Base-by-base conservation (phyloP, 2,888 invertebrate genomes). In the Chirona hameri region DNA sequence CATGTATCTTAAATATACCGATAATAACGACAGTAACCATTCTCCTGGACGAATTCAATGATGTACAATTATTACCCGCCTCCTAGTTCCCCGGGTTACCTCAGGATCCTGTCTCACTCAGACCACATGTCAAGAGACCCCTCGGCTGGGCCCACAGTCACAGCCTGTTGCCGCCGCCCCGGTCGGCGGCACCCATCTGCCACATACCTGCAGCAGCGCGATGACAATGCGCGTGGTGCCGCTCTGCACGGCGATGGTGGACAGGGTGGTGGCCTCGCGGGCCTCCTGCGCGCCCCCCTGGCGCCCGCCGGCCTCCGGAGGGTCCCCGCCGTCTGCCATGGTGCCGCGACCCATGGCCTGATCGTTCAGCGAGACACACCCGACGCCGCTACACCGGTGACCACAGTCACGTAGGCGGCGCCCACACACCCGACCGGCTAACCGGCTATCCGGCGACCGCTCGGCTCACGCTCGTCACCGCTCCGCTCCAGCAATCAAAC, bases 201-300 rank as follows among this genome's bases (percentile, higher is more conserved):
- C 83, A 57, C 92, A 89, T 92, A 96, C 96, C 92, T 95, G 93
- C 86, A 96, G 90, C 85, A 96, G 90, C 84, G 96, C 96, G 87
- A 97, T 93, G 87, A 96, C 94, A 87, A 96, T 92, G 88, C 94
- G 92, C 81, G 95, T 93, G 86, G 92, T 91, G 85, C 95, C 95
- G 87, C 95, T 94, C 88, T 95, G 94, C 84, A 97, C 93, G 81
- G 95, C 96, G 86, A 96, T 95, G 83, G 96, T 96, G 88, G 95
- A 95, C 87, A 96, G 93, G 86, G 95, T 95, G 83, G 95, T 95
- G 83, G 94, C 84, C 18, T 57, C 57, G 21, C 24, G 21, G 21
- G 18, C 21, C 65, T 65, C 65, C 65, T 65, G 65, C 10, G 65
- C n/a, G 27, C 60, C n/a, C n/a, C 21, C 60, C 4, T 3, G 60